Percentiles rank a stretch among this genome's conserved stretches.
Conservation (phyloP, 2,888 invertebrate genomes). For the Maniola hyperantus region DNA sequence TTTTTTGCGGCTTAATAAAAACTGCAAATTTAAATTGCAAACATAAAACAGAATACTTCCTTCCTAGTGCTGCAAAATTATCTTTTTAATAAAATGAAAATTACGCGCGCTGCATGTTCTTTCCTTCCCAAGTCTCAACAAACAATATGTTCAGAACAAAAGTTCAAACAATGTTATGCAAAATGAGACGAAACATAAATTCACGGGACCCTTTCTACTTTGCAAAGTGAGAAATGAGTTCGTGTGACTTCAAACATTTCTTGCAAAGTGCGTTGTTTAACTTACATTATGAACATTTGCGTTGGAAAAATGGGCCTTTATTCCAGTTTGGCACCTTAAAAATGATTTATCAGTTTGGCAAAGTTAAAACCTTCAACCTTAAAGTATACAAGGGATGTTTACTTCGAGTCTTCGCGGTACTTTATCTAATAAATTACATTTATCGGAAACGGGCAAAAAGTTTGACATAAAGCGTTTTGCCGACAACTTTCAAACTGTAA, state of each 20-base stretch:
- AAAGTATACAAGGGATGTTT: constrained; percentile 18
- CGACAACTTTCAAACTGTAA: background rate
- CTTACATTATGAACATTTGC: constrained; percentile 62
- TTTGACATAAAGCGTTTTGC: constrained; percentile 11
- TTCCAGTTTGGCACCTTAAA: constrained; percentile 35
- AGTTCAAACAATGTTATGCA: constrained; percentile 39
- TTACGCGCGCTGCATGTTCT: constrained; percentile 3
- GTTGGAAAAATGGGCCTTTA: constrained; percentile 50
- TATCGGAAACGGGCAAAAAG: constrained; percentile 10
- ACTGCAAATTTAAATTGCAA: constrained; percentile 6
- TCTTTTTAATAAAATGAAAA: constrained; percentile 10
- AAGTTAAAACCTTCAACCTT: constrained; percentile 22
- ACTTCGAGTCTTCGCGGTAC: constrained; percentile 17
- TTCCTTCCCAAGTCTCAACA: constrained; percentile 26
- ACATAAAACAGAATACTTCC: background rate
- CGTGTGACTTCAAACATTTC: constrained; percentile 60
- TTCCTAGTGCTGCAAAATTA: constrained; percentile 3
- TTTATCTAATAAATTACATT: constrained; percentile 20
- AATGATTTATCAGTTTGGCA: constrained; percentile 25
- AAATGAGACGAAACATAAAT: constrained; percentile 47
- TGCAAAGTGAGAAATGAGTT: constrained; percentile 60
- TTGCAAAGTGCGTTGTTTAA: constrained; percentile 57
- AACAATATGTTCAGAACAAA: constrained; percentile 58
- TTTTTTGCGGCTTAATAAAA: background rate
- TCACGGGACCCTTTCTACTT: constrained; percentile 58